Percentiles rank a stretch among this genome's conserved stretches.
phyloP scores from a whole-genome alignment of 2,797 vertebrate genomes.

The Syncerus caffer region DNA sequence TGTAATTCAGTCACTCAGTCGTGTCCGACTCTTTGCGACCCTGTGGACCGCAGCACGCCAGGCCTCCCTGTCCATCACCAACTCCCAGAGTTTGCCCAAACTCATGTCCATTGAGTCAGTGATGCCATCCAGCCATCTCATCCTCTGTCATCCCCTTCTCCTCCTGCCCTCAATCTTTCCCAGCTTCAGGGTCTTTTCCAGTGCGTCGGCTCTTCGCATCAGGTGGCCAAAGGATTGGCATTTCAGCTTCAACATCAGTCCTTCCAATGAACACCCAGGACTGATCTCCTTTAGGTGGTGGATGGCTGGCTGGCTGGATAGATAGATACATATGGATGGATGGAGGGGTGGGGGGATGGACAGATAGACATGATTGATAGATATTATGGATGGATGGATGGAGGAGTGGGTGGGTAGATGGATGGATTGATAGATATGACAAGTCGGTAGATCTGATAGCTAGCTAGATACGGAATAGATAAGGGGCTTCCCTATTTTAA shows the following conservation, averaged over 20 bases:
- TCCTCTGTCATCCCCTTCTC: background rate
- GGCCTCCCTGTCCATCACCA: background rate
- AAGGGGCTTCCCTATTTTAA: background rate
- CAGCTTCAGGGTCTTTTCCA: background rate
- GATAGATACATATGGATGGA: too few species aligned
- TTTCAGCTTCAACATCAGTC: background rate
- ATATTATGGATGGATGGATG: too few species aligned
- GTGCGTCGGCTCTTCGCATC: rapidly evolving
- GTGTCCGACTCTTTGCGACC: rapidly evolving
- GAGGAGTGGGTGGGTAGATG: background rate
- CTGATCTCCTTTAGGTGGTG: background rate
- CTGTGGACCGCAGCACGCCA: rapidly evolving
- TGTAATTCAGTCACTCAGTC: background rate
- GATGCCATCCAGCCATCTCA: background rate
- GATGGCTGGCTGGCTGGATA: background rate
- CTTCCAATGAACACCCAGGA: background rate
- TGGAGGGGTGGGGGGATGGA: too few species aligned
- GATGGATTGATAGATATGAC: background rate
- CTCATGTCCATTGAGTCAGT: rapidly evolving
- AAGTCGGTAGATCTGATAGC: background rate
- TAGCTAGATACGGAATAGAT: background rate
- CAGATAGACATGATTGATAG: too few species aligned
- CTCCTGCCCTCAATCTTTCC: background rate
- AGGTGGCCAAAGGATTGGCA: background rate
- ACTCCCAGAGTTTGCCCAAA: rapidly evolving